Base-by-base conservation (phyloP, 2,113 vertebrate species). In the Hiodon tergisus region DNA sequence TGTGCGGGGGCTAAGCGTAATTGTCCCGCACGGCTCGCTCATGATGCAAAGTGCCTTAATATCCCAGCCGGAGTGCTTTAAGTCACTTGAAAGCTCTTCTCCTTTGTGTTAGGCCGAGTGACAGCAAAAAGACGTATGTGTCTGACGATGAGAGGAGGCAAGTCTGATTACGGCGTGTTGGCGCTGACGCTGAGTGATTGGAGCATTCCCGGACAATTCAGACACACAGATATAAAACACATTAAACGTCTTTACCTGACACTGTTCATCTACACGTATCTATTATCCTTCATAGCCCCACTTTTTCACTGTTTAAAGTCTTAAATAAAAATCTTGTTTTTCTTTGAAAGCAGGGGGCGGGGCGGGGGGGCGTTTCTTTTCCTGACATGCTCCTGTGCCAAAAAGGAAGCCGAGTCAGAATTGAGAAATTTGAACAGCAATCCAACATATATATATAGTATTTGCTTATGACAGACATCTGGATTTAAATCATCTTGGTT, bases 151-250 rank as follows among this genome's bases (percentile, higher is more conserved):
- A 86, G 85, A 88, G 85, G 83, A 83, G 86, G 88, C 81, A 73
- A 85, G 87, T 88, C 88, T 90, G 87, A 90, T 90, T 91, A 89
- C 85, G 81, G 78, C 81, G 80, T 79, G 87, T 89, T 89, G 87
- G 86, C 80, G 31, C 60, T 81, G 78, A 81, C 78, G 75, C 67
- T 76, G 78, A 81, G 69, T 88, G 86, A 90, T 91, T 91, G 87
- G 84, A 87, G 84, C 87, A 83, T 89, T 91, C 87, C 85, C 67
- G 86, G 85, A 84, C 89, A 88, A 88, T 88, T 88, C 88, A 89
- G 89, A 89, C 87, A 88, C 86, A 82, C 87, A 88, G 89, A 89
- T 89, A 91, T 91, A 90, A 91, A 90, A 90, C 87, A 90, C 87
- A 89, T 90, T 90, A 90, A 89, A 89, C 77, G 87, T 87, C 88